Percentiles rank a stretch among this genome's conserved stretches.
phyloP scores from a whole-genome alignment of 2,113 vertebrate genomes.

The Cyprinodon variegatus region DNA sequence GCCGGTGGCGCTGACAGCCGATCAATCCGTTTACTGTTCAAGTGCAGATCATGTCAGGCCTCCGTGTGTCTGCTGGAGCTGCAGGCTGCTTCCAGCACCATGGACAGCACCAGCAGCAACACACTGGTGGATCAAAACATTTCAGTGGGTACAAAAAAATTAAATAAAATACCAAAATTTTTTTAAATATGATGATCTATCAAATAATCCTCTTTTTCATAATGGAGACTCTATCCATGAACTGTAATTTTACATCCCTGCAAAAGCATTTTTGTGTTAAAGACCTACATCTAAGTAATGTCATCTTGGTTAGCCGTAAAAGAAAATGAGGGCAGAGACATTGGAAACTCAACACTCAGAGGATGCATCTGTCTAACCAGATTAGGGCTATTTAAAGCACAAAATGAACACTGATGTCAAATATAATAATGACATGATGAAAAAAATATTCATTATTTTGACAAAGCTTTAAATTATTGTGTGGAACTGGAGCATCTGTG shows the following conservation, averaged over 20 bases:
- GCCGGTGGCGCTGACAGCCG: conserved; percentile 63
- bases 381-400: neutral
- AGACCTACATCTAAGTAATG: conserved; percentile 18
- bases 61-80: conserved; percentile 28
- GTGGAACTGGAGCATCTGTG: conserved; percentile 2
- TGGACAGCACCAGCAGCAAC: conserved; percentile 61
- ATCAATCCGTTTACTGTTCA: conserved; percentile 72
- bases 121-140: neutral
- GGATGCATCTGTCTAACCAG: neutral
- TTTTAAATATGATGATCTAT: neutral
- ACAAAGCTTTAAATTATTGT: neutral
- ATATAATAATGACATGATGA: neutral
- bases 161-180: neutral
- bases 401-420: neutral
- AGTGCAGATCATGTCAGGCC: conserved; percentile 58
- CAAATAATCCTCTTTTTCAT: neutral
- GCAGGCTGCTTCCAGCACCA: conserved; percentile 69
- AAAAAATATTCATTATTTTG: neutral
- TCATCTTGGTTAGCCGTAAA: conserved; percentile 39
- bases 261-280: neutral
- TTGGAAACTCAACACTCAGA: conserved; percentile 32
- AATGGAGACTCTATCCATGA: neutral
- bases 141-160: neutral
- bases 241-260: neutral
- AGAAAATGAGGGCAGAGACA: conserved; percentile 39